Evolutionary conservation across 2,797 vertebrate genomes (phyloP).

Genomic region (Emydoidea blandingii): DNA sequence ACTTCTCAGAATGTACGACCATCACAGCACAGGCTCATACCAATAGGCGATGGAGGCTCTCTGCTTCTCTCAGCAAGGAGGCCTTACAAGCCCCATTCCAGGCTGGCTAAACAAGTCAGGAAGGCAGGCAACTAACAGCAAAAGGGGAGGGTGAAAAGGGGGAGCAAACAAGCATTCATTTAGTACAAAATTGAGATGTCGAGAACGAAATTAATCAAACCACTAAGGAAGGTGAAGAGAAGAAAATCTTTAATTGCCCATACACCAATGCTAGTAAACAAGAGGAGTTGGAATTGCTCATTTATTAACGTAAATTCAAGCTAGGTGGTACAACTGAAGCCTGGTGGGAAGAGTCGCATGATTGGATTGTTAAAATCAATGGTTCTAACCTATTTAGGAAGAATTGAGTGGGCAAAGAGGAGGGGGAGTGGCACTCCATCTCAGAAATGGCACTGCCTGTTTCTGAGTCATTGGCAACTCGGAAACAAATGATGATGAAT

Average conservation of each 20-base stretch:
- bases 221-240: neutral
- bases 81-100: neutral
- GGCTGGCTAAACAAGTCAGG: neutral
- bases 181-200: conserved; percentile 13
- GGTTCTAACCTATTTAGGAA: conserved; percentile 13
- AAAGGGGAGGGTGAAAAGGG: neutral
- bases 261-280: neutral
- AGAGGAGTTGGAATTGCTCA: neutral
- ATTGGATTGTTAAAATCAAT: neutral
- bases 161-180: neutral
- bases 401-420: neutral
- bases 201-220: conserved; percentile 21
- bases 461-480: neutral
- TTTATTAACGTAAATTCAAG: neutral
- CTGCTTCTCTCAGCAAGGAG: fast-evolving
- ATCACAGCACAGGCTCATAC: neutral
- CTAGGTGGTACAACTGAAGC: neutral
- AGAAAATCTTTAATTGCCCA: neutral
- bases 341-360: neutral
- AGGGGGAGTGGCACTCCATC: neutral
- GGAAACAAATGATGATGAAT: neutral
- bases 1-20: neutral
- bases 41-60: neutral
- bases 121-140: neutral
- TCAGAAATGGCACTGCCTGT: neutral